Evolutionary conservation across 2,113 vertebrate genomes (phyloP).

Genomic region (Meleagris gallopavo): DNA sequence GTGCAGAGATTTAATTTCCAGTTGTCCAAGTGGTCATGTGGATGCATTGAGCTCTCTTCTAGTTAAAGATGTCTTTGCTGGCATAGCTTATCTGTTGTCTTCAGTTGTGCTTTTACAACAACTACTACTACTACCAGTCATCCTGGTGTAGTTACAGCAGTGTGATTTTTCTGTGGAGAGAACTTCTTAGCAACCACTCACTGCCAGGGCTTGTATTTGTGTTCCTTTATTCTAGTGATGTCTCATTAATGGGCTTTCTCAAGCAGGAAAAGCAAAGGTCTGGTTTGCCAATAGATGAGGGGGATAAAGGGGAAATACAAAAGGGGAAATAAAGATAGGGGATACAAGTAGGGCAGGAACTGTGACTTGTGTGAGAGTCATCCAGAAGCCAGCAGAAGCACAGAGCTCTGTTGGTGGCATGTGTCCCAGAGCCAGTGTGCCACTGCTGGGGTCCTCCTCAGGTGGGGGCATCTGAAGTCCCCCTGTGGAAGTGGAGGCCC

Average conservation of each 20-base stretch:
- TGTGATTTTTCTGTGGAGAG: not conserved
- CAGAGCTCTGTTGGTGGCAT: not conserved
- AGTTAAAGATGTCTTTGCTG: not conserved
- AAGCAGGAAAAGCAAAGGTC: not conserved
- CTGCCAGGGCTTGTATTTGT: not conserved
- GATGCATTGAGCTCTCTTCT: not conserved
- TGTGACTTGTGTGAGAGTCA: not conserved
- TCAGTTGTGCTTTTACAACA: not conserved
- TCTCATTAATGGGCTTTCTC: not conserved
- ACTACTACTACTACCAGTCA: not conserved
- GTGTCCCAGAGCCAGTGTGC: not conserved
- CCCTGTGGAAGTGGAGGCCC: not conserved
- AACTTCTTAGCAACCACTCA: not conserved
- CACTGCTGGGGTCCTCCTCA: accelerated
- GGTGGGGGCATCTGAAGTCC: not conserved
- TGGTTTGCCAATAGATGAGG: not conserved
- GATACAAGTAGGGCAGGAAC: not conserved
- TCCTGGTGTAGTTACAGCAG: not conserved
- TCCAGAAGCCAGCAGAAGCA: not conserved
- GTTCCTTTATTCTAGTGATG: not conserved
- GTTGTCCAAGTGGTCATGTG: not conserved
- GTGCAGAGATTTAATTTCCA: not conserved
- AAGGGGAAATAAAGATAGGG: not conserved
- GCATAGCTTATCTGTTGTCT: not conserved
- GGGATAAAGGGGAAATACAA: not conserved